phyloP scores from a whole-genome alignment of 2,797 vertebrate species.

The Sebastes nivosus region DNA sequence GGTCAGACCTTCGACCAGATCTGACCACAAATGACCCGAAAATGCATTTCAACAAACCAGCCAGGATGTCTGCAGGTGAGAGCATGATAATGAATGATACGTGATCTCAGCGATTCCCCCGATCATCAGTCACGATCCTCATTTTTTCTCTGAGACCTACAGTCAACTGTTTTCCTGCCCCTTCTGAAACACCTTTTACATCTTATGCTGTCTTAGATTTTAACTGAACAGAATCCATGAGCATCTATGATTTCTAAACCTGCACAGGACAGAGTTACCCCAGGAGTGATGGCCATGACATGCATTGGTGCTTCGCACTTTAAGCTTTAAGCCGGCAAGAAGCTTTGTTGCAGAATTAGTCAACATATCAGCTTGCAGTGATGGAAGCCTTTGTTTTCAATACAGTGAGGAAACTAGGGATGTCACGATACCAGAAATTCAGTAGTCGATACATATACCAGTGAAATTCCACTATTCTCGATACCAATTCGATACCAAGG shows the following conservation, averaged over 20 bases:
- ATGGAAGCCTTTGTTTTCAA: constrained; percentile 32
- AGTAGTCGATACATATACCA: no score
- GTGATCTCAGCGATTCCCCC: background rate
- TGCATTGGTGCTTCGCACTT: constrained; percentile 46
- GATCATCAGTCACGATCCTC: background rate
- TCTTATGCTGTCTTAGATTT: background rate
- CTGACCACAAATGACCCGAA: constrained; percentile 31
- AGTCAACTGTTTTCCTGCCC: background rate
- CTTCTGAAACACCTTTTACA: background rate
- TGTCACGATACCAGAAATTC: no score
- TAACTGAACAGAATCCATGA: background rate
- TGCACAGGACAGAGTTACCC: background rate
- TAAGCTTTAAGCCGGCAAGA: constrained; percentile 45
- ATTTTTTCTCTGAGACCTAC: background rate
- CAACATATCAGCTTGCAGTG: constrained; percentile 51
- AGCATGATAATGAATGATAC: constrained; percentile 59
- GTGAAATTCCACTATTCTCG: no score
- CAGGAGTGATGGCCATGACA: constrained; percentile 17
- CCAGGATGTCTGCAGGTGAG: constrained; percentile 57
- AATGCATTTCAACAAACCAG: constrained; percentile 44
- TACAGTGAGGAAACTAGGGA: no score
- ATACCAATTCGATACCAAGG: no score
- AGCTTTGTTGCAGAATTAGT: constrained; percentile 51
- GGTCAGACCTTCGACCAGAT: constrained; percentile 5
- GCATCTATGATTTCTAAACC: background rate